A percentile compares a stretch with the other conserved stretches of the same genome.
These are phyloP conservation scores for Micromussa lordhowensis DNA, from an alignment of 92 coral and sea anemone genomes.

Conservation along the genomic window DNA sequence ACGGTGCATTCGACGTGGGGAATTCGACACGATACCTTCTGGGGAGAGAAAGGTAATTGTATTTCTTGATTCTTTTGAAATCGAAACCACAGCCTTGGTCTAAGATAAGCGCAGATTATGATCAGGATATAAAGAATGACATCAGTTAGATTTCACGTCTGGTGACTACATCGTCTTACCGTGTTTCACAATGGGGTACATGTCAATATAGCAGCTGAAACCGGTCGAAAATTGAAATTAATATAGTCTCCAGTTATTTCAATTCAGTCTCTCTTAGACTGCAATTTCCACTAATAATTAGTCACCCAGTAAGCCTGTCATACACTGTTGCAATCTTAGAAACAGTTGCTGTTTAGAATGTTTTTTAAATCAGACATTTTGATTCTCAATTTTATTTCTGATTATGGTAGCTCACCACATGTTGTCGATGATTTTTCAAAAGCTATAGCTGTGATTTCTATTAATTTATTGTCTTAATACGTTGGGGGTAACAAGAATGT, in stretches of 20 bases:
- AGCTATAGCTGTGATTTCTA: slow-evolving; percentile 11
- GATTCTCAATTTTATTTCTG: neutral
- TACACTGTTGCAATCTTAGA: neutral
- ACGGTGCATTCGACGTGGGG: neutral
- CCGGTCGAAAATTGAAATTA: neutral
- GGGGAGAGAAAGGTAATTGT: slow-evolving; percentile 87
- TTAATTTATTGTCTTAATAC: slow-evolving; percentile 1
- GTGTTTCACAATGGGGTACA: slow-evolving; percentile 32
- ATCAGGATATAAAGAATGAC: neutral
- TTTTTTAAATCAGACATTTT: neutral
- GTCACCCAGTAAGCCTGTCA: neutral
- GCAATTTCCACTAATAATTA: neutral
- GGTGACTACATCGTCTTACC: slow-evolving; percentile 1
- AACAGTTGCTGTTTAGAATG: neutral
- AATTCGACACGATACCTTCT: slow-evolving; percentile 73
- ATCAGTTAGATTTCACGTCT: neutral
- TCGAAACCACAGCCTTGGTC: neutral
- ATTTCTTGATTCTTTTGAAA: neutral
- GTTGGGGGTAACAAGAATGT: slow-evolving; percentile 7
- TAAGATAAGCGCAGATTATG: neutral
- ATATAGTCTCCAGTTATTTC: neutral
- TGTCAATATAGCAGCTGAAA: neutral
- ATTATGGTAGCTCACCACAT: slow-evolving; percentile 16
- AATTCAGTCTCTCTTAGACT: neutral
- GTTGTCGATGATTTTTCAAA: slow-evolving; percentile 12